A percentile compares a stretch with the other conserved stretches of the same genome.
Evolutionary conservation across 2,888 invertebrate genomes (phyloP).

Genomic region (Xanthorhoe designata): DNA sequence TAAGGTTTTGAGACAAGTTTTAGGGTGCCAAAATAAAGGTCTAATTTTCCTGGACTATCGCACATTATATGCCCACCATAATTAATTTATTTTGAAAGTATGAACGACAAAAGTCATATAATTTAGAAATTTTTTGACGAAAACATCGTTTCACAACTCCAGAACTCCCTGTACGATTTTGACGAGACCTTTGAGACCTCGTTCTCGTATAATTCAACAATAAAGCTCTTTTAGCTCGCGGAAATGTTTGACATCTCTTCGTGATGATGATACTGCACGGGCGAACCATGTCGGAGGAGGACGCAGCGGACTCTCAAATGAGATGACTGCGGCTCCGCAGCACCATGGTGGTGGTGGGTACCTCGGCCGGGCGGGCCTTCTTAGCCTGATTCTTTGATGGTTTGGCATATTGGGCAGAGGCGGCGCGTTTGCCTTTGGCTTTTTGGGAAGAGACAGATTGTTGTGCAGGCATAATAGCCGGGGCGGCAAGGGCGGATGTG

Average conservation of each 20-base stretch:
- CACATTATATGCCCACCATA: not conserved
- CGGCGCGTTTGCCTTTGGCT: not conserved
- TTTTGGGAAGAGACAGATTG: not conserved
- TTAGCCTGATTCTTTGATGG: not conserved
- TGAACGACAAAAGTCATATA: not conserved
- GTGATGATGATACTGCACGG: not conserved
- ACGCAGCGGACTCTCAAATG: not conserved
- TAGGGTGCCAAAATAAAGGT: no score
- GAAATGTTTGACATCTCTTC: not conserved
- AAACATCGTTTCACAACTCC: slow-evolving; percentile 5
- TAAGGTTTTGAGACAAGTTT: no score
- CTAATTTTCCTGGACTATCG: no score
- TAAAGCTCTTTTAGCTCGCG: not conserved
- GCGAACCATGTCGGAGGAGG: not conserved
- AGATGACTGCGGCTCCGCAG: slow-evolving; percentile 3
- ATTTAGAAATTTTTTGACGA: not conserved
- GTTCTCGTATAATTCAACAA: not conserved
- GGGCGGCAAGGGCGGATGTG: not conserved
- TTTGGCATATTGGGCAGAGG: not conserved
- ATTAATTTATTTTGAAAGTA: not conserved
- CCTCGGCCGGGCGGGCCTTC: not conserved
- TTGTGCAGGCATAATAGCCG: not conserved
- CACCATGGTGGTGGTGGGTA: not conserved
- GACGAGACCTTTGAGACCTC: slow-evolving; percentile 5
- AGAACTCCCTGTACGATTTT: not conserved